These are phyloP conservation scores for Antennarius maculatus DNA, from an alignment of 2,797 vertebrate genomes.

Conservation along the genomic window DNA sequence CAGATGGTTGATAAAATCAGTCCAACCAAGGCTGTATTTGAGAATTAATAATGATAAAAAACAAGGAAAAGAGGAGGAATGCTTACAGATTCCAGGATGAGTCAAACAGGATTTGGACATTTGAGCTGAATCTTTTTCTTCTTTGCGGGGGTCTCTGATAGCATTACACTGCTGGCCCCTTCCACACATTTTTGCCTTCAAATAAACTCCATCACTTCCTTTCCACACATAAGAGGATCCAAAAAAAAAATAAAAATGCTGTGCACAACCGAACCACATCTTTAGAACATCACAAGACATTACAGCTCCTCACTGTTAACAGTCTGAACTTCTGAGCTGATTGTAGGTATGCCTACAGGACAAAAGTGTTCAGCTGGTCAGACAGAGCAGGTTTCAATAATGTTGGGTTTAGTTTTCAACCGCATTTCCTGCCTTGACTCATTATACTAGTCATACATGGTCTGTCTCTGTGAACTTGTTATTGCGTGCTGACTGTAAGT, in stretches of 20 bases:
- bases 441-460: conserved; percentile 19
- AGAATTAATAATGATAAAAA: background rate
- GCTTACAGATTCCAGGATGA: conserved; percentile 48
- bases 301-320: background rate
- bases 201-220: conserved; percentile 2
- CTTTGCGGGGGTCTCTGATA: conserved; percentile 54
- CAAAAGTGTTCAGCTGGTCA: conserved; percentile 3
- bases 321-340: conserved; percentile 1
- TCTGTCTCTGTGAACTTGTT: conserved; percentile 15
- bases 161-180: conserved; percentile 34
- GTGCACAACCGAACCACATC: conserved; percentile 1
- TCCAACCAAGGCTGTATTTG: conserved; percentile 4
- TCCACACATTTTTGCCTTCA: conserved; percentile 5
- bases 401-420: conserved; percentile 24
- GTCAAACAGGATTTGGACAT: conserved; percentile 45
- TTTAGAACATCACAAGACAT: background rate
- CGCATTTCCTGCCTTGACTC: conserved; percentile 47
- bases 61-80: background rate
- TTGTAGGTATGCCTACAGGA: background rate
- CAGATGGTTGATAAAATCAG: conserved; percentile 7
- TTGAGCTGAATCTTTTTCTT: conserved; percentile 18
- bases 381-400: conserved; percentile 17
- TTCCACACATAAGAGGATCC: background rate
- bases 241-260: background rate
- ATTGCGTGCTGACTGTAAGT: conserved; percentile 23